phyloP scores from a whole-genome alignment of 1,140 invertebrate genomes.

The Physella acuta region DNA sequence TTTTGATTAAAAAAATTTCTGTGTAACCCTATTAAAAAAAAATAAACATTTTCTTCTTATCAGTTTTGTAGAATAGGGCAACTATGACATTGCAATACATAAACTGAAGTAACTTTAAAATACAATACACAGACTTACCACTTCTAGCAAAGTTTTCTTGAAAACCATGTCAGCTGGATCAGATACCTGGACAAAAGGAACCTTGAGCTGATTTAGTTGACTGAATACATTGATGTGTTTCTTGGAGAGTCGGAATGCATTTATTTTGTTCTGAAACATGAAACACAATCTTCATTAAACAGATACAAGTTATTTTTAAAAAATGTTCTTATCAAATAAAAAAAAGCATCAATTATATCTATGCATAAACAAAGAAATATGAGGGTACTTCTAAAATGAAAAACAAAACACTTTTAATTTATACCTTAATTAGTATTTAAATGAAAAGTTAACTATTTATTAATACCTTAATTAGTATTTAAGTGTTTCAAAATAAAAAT shows the following conservation, averaged over 20 bases:
- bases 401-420: not conserved
- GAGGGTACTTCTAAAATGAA: not conserved
- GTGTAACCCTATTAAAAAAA: not conserved
- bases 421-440: not conserved
- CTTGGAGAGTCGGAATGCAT: not conserved
- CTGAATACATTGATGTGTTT: not conserved
- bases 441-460: not conserved
- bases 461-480: not conserved
- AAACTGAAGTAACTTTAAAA: not conserved
- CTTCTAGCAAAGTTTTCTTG: conserved; percentile 7
- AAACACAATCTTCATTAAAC: not conserved
- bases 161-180: not conserved
- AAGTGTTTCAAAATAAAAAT: not conserved
- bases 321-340: not conserved
- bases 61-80: too few relatives aligned
- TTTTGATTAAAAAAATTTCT: not conserved
- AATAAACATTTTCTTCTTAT: not conserved
- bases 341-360: not conserved
- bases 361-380: not conserved
- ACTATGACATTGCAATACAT: not conserved
- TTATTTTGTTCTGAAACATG: not conserved
- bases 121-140: not conserved
- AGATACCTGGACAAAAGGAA: not conserved
- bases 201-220: not conserved
- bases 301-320: not conserved